phyloP scores from a whole-genome alignment of 30 jellyfish, hydroid and myxozoan genomes.

The Catostylus mosaicus region DNA sequence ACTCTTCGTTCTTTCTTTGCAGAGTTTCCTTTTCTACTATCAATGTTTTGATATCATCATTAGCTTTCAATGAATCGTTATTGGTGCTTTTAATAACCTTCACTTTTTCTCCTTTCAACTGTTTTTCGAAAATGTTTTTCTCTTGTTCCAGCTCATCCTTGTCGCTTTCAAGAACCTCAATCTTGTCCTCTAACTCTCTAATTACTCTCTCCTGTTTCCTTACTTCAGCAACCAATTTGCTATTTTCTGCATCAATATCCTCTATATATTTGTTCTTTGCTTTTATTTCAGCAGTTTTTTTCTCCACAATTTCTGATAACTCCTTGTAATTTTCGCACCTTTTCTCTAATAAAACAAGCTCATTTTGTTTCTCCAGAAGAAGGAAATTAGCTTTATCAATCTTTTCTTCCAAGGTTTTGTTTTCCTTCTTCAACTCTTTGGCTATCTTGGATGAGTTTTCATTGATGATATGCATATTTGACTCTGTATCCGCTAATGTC shows the following conservation, averaged over 20 bases:
- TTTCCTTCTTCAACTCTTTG: not conserved
- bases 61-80: not conserved
- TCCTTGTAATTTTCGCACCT: no score
- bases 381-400: not conserved
- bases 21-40: not conserved
- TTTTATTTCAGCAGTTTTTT: no score
- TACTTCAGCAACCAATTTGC: slow-evolving; percentile 1
- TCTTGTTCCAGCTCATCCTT: not conserved
- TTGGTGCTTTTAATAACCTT: not conserved
- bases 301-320: no score
- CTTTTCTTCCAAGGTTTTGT: not conserved
- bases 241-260: no score
- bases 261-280: no score
- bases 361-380: not conserved
- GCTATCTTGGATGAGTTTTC: not conserved
- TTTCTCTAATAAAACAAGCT: not conserved
- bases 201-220: not conserved
- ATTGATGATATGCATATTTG: not conserved
- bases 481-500: slow-evolving; percentile 10
- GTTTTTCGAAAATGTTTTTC: not conserved
- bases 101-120: no score
- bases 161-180: not conserved
- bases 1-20: not conserved
- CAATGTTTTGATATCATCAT: not conserved
- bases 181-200: not conserved